Base-by-base conservation (phyloP, 2,797 vertebrate genomes). In the Malurus splendens region DNA sequence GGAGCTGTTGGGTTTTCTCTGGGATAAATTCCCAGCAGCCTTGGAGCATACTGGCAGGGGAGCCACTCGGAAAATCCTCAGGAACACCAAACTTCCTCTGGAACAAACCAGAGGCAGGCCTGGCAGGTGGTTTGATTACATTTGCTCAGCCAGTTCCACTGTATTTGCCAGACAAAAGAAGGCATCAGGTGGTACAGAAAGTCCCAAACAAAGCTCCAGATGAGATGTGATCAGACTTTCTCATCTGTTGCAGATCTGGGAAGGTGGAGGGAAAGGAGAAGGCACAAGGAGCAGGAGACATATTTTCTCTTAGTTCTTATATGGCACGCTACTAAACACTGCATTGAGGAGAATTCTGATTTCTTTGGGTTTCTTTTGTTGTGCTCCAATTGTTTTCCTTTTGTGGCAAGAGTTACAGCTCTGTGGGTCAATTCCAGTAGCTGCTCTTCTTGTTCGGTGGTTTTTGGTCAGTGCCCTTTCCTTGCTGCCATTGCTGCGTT, bases 81-180 rank as follows among this genome's bases (percentile, higher is more conserved):
- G 86, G 44, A 74, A 24, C 64, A 76, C 0, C 15, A 23, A 19
- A 27, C 28, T 93, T 67, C 66, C 6, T 2, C 71, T 50, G 76
- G 67, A 85, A 76, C 41, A 60, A 82, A 78, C 24, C 25, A 56
- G 66, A 51, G 82, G 59, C 67, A 73, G 83, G 16, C 79, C 70
- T 90, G 66, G 86, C 93, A 81, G 85, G 73, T 48, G 80, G 79
- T 67, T 73, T 74, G 20, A 82, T 91, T 89, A 28, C 87, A 55
- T 90, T 76, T 94, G 85, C 92, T 89, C 64, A 87, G 71, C 62
- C 88, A 64, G 33, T 76, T 76, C 74, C 73, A 25, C 66, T 70
- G 87, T 36, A 60, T 70, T 90, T 93, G n/a, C 70, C 73, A 70
- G 80, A 83, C 94, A 90, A 87, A 93, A 78, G 73, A 56, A 73